Percentiles rank a stretch among this genome's conserved stretches.
phyloP scores from a whole-genome alignment of 2,797 vertebrate genomes.

The Eutrigla gurnardus region DNA sequence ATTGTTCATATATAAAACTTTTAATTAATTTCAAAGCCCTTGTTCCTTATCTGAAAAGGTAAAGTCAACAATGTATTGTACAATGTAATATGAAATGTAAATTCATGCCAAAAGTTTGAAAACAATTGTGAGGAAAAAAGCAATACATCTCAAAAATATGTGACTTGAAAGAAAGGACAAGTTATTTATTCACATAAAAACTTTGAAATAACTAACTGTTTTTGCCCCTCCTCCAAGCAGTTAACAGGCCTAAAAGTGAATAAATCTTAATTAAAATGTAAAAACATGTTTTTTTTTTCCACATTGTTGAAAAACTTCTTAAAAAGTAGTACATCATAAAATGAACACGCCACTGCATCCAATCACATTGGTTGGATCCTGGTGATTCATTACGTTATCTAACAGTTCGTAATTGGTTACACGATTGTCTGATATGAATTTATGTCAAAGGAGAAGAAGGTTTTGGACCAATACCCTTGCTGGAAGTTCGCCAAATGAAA shows the following conservation, averaged over 20 bases:
- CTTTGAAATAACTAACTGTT: slow-evolving; percentile 29
- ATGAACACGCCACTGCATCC: slow-evolving; percentile 28
- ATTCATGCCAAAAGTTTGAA: slow-evolving; percentile 47
- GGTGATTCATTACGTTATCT: slow-evolving; percentile 29
- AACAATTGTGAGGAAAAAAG: slow-evolving; percentile 40
- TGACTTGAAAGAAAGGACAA: slow-evolving; percentile 44
- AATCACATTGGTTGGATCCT: slow-evolving; percentile 33
- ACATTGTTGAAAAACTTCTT: slow-evolving; percentile 32
- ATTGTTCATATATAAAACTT: slow-evolving; percentile 61
- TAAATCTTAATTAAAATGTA: slow-evolving; percentile 8
- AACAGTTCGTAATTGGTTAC: slow-evolving; percentile 36
- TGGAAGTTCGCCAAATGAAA: slow-evolving; percentile 44
- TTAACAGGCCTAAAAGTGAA: slow-evolving; percentile 1
- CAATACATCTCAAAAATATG: slow-evolving; percentile 46
- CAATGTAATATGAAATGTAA: slow-evolving; percentile 66
- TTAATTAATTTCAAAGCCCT: slow-evolving; percentile 68
- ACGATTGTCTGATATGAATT: slow-evolving; percentile 64
- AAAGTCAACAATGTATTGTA: slow-evolving; percentile 49
- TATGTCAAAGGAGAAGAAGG: slow-evolving; percentile 39
- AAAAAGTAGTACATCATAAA: slow-evolving; percentile 28
- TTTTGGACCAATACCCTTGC: slow-evolving; percentile 35
- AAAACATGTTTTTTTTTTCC: slow-evolving; percentile 10
- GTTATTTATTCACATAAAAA: slow-evolving; percentile 35
- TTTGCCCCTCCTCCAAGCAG: slow-evolving; percentile 14
- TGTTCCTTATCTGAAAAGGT: slow-evolving; percentile 46